Evolutionary conservation across 2,113 vertebrate species (phyloP).

Genomic region (Ginglymostoma cirratum): DNA sequence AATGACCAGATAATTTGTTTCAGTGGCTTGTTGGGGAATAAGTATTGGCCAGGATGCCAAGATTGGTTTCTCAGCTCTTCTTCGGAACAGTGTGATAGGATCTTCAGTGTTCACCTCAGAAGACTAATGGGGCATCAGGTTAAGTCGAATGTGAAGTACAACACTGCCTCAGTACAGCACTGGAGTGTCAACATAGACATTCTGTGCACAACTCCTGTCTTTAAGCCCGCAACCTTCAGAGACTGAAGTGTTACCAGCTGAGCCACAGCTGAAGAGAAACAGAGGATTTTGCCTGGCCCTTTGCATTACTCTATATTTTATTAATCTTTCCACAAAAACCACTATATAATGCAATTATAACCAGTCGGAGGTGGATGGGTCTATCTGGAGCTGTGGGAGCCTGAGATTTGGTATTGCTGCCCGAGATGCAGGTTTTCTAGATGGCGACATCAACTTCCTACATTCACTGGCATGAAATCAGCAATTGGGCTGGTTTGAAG

Average conservation of each 20-base stretch:
- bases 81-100: too few relatives aligned
- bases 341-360: background rate
- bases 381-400: background rate
- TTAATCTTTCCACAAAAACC: background rate
- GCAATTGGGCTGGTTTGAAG: background rate
- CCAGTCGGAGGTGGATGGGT: background rate
- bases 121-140: too few relatives aligned
- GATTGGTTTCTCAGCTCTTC: too few relatives aligned
- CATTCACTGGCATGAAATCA: background rate
- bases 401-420: background rate
- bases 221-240: too few relatives aligned
- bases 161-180: too few relatives aligned
- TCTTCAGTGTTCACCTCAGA: too few relatives aligned
- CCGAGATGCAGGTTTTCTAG: background rate
- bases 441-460: background rate
- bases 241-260: too few relatives aligned
- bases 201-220: too few relatives aligned
- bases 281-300: background rate
- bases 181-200: too few relatives aligned
- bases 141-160: too few relatives aligned
- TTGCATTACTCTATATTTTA: background rate
- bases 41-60: background rate
- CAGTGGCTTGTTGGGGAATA: background rate
- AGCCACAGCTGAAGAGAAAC: background rate
- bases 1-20: background rate